A percentile compares a stretch with the other conserved stretches of the same genome.
phyloP scores from a whole-genome alignment of 2,113 vertebrate species.

The Argyrosomus japonicus region DNA sequence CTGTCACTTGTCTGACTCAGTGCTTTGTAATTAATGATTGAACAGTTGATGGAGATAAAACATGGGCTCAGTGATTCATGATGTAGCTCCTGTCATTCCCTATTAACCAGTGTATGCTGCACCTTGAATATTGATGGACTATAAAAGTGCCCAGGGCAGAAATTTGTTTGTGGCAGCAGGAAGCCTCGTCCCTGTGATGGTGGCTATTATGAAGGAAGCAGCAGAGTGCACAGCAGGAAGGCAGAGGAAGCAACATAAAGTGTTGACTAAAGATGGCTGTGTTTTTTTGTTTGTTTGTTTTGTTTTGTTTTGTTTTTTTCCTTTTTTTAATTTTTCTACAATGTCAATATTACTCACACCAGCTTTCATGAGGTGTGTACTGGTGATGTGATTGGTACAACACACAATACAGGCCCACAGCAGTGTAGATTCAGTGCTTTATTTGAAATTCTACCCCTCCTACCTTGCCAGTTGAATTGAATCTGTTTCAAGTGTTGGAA shows the following conservation, averaged over 20 bases:
- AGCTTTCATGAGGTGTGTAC: neutral
- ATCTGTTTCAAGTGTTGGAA: slow-evolving; percentile 13
- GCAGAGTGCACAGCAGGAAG: slow-evolving; percentile 3
- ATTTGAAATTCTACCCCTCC: neutral
- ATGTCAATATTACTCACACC: neutral
- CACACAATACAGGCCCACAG: neutral
- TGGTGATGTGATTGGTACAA: neutral
- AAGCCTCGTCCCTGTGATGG: slow-evolving; percentile 16
- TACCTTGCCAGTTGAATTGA: neutral
- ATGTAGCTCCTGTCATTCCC: slow-evolving; percentile 12
- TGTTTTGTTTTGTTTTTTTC: neutral
- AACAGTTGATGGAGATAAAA: slow-evolving; percentile 22
- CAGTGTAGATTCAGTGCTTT: neutral
- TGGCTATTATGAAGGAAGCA: slow-evolving; percentile 7
- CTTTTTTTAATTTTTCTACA: neutral
- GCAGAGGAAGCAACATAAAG: neutral
- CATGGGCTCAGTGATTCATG: neutral
- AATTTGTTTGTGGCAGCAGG: slow-evolving; percentile 19
- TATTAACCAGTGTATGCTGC: slow-evolving; percentile 21
- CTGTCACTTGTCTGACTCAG: slow-evolving; percentile 20
- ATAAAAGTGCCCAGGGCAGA: slow-evolving; percentile 11
- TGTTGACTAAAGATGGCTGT: neutral
- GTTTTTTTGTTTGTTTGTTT: neutral
- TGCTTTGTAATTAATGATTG: slow-evolving; percentile 37
- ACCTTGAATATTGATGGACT: slow-evolving; percentile 50